Evolutionary conservation across 2,113 vertebrate genomes (phyloP).

Genomic region (human): DNA sequence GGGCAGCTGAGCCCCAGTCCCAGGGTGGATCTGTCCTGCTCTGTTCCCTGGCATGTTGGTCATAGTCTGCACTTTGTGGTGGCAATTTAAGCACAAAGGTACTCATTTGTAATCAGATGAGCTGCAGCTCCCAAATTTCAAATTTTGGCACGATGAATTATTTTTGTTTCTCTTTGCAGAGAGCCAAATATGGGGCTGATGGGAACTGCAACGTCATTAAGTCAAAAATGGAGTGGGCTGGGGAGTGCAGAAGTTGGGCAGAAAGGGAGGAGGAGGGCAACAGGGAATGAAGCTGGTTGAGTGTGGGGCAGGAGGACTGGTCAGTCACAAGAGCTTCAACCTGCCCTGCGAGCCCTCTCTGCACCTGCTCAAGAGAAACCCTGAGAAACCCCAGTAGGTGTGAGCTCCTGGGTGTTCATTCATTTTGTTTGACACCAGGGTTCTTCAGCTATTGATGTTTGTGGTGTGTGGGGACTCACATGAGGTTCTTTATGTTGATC

Average conservation of each 20-base stretch:
- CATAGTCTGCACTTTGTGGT: neutral
- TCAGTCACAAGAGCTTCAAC: neutral
- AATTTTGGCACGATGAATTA: neutral
- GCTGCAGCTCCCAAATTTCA: neutral
- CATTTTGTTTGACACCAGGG: fast-evolving
- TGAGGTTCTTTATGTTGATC: neutral
- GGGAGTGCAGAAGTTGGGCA: neutral
- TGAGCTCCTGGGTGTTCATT: neutral
- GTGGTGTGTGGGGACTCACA: neutral
- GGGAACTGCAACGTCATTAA: neutral
- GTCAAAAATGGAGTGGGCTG: no score
- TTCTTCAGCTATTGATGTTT: neutral
- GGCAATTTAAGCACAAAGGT: constrained; percentile 47
- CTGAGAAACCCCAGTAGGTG: neutral
- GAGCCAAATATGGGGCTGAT: neutral
- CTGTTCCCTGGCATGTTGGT: neutral
- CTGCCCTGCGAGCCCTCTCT: neutral
- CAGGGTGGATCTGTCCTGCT: neutral
- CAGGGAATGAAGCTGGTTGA: neutral
- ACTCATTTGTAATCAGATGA: neutral
- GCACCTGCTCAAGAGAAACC: neutral
- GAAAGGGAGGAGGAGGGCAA: neutral
- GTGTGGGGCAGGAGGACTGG: neutral
- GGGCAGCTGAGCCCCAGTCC: fast-evolving
- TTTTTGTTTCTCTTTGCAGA: neutral